Percentiles rank a stretch among this genome's conserved stretches.
Conservation (phyloP, 2,113 vertebrate species). For the Pygoscelis antarcticus region DNA sequence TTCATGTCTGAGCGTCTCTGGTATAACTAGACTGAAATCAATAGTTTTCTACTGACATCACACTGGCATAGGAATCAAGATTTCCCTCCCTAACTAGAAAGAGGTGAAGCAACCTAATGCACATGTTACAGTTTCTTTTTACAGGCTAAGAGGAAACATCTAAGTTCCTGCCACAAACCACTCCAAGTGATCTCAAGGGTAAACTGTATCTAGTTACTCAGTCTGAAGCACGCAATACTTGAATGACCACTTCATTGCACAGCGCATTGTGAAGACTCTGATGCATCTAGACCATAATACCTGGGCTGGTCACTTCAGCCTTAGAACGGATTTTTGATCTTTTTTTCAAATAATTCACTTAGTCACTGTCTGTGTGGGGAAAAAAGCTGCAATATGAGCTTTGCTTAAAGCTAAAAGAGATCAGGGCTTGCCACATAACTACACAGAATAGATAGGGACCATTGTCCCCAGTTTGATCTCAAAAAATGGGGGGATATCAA, state of each 20-base stretch:
- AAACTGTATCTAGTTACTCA: neutral
- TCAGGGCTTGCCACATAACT: neutral
- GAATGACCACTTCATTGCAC: neutral
- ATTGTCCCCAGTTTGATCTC: neutral
- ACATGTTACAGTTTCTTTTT: neutral
- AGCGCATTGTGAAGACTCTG: neutral
- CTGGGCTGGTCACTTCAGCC: neutral
- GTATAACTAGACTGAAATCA: neutral
- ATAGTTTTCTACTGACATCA: neutral
- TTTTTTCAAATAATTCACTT: neutral
- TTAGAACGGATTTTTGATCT: neutral
- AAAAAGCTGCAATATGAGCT: neutral
- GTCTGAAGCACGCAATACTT: rapidly evolving
- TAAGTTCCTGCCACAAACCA: neutral
- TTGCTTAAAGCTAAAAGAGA: neutral
- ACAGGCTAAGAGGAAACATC: neutral
- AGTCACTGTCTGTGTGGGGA: neutral
- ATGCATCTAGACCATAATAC: rapidly evolving
- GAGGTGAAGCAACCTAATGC: neutral
- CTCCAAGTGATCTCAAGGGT: neutral
- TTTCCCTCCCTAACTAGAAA: neutral
- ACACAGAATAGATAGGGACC: neutral
- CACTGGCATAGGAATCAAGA: neutral
- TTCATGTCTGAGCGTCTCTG: neutral
- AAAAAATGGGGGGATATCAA: neutral